Evolutionary conservation across 2,113 vertebrate species (phyloP), one percentile per base, ranked within the genome.

Genomic region (Gymnorhina tibicen): DNA sequence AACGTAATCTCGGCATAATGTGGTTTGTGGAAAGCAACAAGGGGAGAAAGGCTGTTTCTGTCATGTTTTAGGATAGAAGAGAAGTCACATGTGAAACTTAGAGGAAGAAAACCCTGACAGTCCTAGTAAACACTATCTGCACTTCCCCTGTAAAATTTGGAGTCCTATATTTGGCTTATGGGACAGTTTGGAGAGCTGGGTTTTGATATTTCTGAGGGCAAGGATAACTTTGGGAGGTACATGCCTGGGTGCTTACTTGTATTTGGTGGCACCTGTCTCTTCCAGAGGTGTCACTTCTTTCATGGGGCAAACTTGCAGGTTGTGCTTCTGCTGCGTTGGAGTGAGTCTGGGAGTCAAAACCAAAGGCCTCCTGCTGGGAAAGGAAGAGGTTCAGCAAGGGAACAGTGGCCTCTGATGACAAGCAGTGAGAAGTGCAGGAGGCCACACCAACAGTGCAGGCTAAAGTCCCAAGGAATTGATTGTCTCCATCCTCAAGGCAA

Each of bases 321-420:
- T 1, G 18, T 87, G 28, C 28, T 84, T 63, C 33, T 80, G 58
- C 42, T 83, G 15, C n/a, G 35, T 23, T 8, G 27, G 52, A 85
- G 46, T 18, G 19, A 26, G 24, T 30, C 70, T 68, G 26, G 6
- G 2, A 83, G 30, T 73, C 8, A 27, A 55, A 88, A 56, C 24
- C 27, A 35, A 81, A 28, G 41, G 58, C 53, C 22, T 44, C 24
- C 41, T 81, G 56, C 50, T 12, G 18, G 63, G 50, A 56, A 66
- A 41, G 33, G 8, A 69, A 35, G 56, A 89, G 33, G 8, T 86
- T 91, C 42, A 50, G 91, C 69, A 72, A 79, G 93, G 74, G 85
- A 96, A 95, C 81, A 96, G 92, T 96, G 97, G 90, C 96, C 95
- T 96, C 96, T 94, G 55, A 95, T 94, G 96, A 96, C 84, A 75